A percentile compares a stretch with the other conserved stretches of the same genome.
Evolutionary conservation across 1,140 invertebrate species (phyloP).

Genomic region (Hermetia illucens): DNA sequence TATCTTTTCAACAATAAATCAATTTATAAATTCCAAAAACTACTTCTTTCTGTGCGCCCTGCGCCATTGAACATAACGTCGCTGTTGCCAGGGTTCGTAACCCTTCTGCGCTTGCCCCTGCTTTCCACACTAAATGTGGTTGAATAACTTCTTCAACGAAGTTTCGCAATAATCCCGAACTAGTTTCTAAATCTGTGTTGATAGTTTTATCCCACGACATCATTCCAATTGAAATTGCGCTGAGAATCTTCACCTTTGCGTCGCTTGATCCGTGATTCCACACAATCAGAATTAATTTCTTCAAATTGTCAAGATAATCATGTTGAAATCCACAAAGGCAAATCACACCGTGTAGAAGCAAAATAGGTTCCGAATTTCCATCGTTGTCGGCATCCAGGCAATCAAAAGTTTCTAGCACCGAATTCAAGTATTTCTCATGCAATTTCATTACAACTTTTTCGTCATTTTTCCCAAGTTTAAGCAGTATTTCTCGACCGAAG

Average conservation of each 20-base stretch:
- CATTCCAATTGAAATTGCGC: constrained; percentile 18
- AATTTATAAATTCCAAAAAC: not conserved
- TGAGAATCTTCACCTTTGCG: constrained; percentile 24
- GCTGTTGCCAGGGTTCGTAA: constrained; percentile 63
- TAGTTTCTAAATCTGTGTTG: constrained; percentile 9
- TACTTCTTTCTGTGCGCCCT: constrained; percentile 33
- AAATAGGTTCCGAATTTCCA: constrained; percentile 18
- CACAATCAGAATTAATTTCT: constrained; percentile 17
- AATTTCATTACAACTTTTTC: constrained; percentile 8
- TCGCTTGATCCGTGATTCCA: constrained; percentile 18
- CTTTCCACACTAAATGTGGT: constrained; percentile 64
- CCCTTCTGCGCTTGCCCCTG: constrained; percentile 65
- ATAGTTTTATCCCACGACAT: constrained; percentile 19
- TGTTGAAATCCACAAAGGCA: constrained; percentile 15
- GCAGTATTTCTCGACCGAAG: constrained; percentile 3
- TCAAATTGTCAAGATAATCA: constrained; percentile 13
- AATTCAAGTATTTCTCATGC: constrained; percentile 15
- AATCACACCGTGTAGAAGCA: constrained; percentile 22
- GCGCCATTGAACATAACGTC: constrained; percentile 53
- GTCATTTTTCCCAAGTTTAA: constrained; percentile 9
- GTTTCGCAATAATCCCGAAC: constrained; percentile 11
- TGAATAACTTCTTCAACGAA: constrained; percentile 45
- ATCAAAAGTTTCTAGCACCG: constrained; percentile 17
- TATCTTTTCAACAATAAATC: constrained; percentile 7
- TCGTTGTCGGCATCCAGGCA: constrained; percentile 18